These are phyloP conservation scores for Pseudorhiza aurosa DNA, from an alignment of 30 jellyfish, hydroid and myxozoan species.

Conservation along the genomic window DNA sequence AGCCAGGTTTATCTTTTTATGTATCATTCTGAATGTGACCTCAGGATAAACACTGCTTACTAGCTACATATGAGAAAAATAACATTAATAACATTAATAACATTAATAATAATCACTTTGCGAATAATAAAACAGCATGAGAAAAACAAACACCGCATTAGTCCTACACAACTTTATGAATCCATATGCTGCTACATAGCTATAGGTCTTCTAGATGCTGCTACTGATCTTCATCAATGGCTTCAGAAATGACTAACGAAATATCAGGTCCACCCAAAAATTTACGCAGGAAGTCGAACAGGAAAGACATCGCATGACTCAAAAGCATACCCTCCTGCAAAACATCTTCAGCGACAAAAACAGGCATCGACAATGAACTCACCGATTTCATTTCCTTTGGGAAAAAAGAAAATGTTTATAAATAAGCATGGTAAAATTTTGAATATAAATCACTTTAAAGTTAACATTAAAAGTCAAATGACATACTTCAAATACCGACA, in stretches of 20 bases:
- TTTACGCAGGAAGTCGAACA: no score
- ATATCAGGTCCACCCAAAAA: no score
- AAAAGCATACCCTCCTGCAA: no score
- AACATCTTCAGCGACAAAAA: no score
- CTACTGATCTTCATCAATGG: no score
- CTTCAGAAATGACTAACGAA: no score
- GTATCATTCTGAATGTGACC: constrained; percentile 64
- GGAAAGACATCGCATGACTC: no score
- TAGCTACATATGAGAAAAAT: constrained; percentile 20
- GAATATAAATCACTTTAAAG: no score
- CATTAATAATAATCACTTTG: background rate
- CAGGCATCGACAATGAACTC: background rate
- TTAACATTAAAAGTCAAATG: background rate
- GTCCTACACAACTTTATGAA: no score
- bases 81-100: background rate
- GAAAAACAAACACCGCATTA: background rate
- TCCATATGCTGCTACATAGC: no score
- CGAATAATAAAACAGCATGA: background rate
- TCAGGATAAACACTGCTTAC: constrained; percentile 57
- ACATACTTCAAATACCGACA: no score
- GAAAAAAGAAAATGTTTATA: background rate
- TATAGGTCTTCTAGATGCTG: no score
- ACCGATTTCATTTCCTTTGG: constrained; percentile 56
- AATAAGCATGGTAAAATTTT: background rate
- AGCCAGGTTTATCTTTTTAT: constrained; percentile 84